Evolutionary conservation across 2,797 vertebrate species (phyloP).

Genomic region (Acrossocheilus fasciatus): DNA sequence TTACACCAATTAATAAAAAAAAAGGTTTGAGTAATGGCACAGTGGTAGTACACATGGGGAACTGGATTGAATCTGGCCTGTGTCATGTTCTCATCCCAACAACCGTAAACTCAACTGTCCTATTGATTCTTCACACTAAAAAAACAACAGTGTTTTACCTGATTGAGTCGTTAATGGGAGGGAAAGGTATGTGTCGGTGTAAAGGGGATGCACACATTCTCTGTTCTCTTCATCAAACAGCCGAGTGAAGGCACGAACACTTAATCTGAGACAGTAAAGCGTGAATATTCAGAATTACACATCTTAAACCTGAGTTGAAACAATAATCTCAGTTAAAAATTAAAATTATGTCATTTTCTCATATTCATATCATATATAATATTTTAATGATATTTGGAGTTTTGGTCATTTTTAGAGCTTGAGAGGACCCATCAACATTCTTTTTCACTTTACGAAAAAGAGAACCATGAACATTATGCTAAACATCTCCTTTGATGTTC

Average conservation of each 20-base stretch:
- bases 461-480: neutral
- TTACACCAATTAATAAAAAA: neutral
- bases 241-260: slow-evolving; percentile 91
- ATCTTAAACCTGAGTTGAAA: neutral
- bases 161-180: slow-evolving; percentile 87
- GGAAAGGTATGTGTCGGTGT: slow-evolving; percentile 92
- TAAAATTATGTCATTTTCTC: neutral
- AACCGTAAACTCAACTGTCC: neutral
- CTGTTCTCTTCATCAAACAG: slow-evolving; percentile 85
- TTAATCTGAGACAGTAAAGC: slow-evolving; percentile 69
- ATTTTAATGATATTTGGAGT: neutral
- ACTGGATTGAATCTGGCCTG: neutral
- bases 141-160: slow-evolving; percentile 75
- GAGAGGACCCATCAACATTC: neutral
- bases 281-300: neutral
- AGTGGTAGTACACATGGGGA: neutral
- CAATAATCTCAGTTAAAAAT: neutral
- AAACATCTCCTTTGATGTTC: slow-evolving; percentile 7
- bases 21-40: neutral
- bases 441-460: neutral
- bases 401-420: neutral
- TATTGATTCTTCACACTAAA: neutral
- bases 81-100: neutral
- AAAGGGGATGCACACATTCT: slow-evolving; percentile 85
- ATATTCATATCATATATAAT: neutral